Evolutionary conservation across 2,113 vertebrate genomes (phyloP), one percentile per base, ranked within the genome.

Genomic region (Suricata suricatta): DNA sequence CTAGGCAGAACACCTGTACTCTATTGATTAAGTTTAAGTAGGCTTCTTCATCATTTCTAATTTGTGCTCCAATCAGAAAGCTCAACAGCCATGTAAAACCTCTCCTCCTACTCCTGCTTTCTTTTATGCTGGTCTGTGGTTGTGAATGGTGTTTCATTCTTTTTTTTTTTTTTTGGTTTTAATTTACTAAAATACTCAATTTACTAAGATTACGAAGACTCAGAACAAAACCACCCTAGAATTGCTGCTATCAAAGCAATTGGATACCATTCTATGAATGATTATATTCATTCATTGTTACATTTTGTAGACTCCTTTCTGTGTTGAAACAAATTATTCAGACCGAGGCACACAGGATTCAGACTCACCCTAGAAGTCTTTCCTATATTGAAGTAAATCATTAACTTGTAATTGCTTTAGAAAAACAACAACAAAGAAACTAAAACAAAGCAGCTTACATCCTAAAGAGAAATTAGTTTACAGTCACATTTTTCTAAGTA

Each of bases 181-280:
- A 87, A 87, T 92, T 81, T 71, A 68, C 74, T 80, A 57, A 77
- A 82, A 89, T 52, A 68, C 2, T 89, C 41, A 66, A 57, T 57
- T 88, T 77, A 89, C 27, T 93, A 93, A 93, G 88, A 96, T 66
- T 96, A 84, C 47, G 72, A 89, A 80, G 72, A 92, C 31, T 93
- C 57, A 88, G 35, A 71, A 71, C 0, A 86, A 31, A 88, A 80
- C 2, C 14, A 81, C 17, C 50, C 91, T 96, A 88, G 41, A 19
- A 7, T 31, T 9, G 16, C 27, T 95, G 23, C 29, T 35, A 86
- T 92, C 33, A 74, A 96, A 97, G 74, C 44, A 82, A 68, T 3
- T 93, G 68, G n/a, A 92, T 57, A 64, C 19, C 17, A 33, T 81
- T 71, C 54, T 57, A 35, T 69, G 50, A 57, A 81, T 44, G 16